Evolutionary conservation across 2,797 vertebrate genomes (phyloP), one percentile per base, ranked within the genome.

Genomic region (Rhyacichthys aspro): DNA sequence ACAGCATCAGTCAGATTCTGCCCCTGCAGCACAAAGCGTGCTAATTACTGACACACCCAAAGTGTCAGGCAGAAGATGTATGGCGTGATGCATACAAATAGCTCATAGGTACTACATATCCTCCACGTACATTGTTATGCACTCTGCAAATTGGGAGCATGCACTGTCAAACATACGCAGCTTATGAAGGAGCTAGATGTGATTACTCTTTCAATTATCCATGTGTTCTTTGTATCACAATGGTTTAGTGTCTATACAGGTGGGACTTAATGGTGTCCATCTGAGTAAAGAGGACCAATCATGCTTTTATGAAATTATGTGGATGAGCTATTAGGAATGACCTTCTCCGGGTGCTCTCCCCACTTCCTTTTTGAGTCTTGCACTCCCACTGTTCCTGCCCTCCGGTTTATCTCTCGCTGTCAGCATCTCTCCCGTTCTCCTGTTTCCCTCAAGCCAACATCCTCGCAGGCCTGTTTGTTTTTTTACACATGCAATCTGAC

Each of bases 261-360:
- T 44, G 46, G 57, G 66, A 46, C 72, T 49, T 72, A 79, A 84
- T 68, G 74, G 63, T 33, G 59, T 86, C 78, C 73, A 75, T 64
- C 62, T 28, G 63, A 57, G 74, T 61, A 86, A 86, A 89, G 77
- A 82, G 58, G 55, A 38, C 50, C 81, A 72, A 90, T 91, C 84
- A 87, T 86, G 79, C 79, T 78, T 73, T 88, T 86, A 91, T 89
- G 85, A 91, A 91, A 91, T 89, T 85, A 90, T 19, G 69, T 76
- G 72, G 81, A 86, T 75, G 86, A 88, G 64, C 85, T 70, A 89
- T 90, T 86, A 90, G 59, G 38, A 74, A 72, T 90, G 88, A 91
- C 85, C 91, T 89, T 90, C 84, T 72, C 72, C 64, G 55, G 58
- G 38, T 60, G 58, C 63, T 52, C 61, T 61, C 57, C 52, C 42